phyloP scores from a whole-genome alignment of 1,140 invertebrate genomes.

The Leguminivora glycinivorella region DNA sequence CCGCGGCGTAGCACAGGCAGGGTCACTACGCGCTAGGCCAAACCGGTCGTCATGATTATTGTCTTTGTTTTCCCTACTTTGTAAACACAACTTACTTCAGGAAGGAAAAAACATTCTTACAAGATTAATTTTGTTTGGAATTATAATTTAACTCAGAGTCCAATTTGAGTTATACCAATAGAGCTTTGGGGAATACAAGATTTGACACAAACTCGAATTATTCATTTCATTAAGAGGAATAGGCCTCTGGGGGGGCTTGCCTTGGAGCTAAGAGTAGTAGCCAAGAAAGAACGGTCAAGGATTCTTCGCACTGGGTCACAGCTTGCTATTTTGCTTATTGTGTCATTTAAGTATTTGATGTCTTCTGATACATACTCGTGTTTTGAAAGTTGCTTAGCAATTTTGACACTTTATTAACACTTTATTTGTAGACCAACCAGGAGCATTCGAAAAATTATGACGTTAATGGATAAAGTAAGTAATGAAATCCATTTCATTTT shows the following conservation, averaged over 20 bases:
- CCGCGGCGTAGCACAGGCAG: too few relatives aligned
- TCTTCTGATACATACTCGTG: neutral
- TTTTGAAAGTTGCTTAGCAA: too few relatives aligned
- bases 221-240: slow-evolving; percentile 27
- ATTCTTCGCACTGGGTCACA: neutral
- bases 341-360: too few relatives aligned
- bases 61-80: too few relatives aligned
- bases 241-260: slow-evolving; percentile 10
- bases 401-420: too few relatives aligned
- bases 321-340: neutral
- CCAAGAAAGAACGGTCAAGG: slow-evolving; percentile 2
- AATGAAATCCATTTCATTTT: too few relatives aligned
- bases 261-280: neutral
- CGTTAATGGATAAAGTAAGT: too few relatives aligned
- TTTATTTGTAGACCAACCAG: too few relatives aligned
- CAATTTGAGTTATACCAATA: slow-evolving; percentile 19
- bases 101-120: neutral
- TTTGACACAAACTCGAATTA: slow-evolving; percentile 27
- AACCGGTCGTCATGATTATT: too few relatives aligned
- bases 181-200: slow-evolving; percentile 4
- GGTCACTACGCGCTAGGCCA: too few relatives aligned
- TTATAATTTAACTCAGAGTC: slow-evolving; percentile 1
- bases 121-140: neutral
- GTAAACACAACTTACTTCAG: too few relatives aligned
- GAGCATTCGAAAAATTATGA: too few relatives aligned